A percentile compares a stretch with the other conserved stretches of the same genome.
Evolutionary conservation across 2,888 invertebrate genomes (phyloP).

Genomic region (Brachyptera risi): DNA sequence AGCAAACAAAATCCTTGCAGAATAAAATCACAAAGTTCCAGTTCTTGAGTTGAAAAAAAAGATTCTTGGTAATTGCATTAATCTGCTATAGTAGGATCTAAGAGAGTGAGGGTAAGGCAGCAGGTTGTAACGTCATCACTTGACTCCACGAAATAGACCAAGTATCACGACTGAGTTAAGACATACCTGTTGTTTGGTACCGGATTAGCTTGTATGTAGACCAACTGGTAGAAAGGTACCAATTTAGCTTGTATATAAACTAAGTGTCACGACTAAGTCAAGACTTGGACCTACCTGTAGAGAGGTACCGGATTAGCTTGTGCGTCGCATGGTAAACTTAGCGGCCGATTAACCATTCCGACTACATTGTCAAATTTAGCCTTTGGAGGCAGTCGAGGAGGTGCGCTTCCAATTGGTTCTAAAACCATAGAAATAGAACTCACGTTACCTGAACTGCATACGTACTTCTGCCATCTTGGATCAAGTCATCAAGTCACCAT

Average conservation of each 20-base stretch:
- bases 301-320: slow-evolving; percentile 44
- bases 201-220: background rate
- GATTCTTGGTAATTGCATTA: too few relatives aligned
- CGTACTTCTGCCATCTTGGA: too few relatives aligned
- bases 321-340: slow-evolving; percentile 44
- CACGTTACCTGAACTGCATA: background rate
- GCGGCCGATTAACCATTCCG: slow-evolving; percentile 35
- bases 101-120: too few relatives aligned
- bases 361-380: slow-evolving; percentile 45
- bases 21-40: too few relatives aligned
- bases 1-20: too few relatives aligned
- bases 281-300: slow-evolving; percentile 35
- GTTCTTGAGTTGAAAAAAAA: too few relatives aligned
- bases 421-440: slow-evolving; percentile 21
- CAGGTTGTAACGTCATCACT: too few relatives aligned
- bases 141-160: too few relatives aligned
- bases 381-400: slow-evolving; percentile 51
- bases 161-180: too few relatives aligned
- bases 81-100: too few relatives aligned
- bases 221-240: slow-evolving; percentile 40
- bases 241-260: slow-evolving; percentile 45
- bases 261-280: background rate
- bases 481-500: too few relatives aligned
- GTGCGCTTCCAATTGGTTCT: slow-evolving; percentile 50
- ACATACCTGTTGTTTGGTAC: background rate